Evolutionary conservation across 2,797 vertebrate species (phyloP).

Genomic region (Schizothorax lantsangensis): DNA sequence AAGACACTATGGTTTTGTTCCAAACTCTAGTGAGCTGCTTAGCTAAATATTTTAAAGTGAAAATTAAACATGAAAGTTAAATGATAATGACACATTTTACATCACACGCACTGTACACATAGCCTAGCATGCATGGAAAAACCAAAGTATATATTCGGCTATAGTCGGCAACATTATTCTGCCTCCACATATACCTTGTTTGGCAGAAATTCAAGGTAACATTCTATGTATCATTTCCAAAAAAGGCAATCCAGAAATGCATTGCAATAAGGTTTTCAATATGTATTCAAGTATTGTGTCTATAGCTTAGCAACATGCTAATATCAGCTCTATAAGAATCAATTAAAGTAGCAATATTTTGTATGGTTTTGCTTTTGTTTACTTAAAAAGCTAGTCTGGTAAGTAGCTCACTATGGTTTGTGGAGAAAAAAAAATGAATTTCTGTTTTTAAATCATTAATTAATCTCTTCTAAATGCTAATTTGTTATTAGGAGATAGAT

Average conservation of each 20-base stretch:
- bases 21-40: background rate
- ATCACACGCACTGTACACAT: no score
- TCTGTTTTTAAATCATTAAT: background rate
- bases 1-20: background rate
- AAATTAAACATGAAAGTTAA: background rate
- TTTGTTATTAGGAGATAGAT: background rate
- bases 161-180: background rate
- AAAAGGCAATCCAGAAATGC: background rate
- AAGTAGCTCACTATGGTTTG: conserved; percentile 17
- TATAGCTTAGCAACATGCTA: background rate
- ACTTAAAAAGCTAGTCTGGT: background rate
- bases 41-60: background rate
- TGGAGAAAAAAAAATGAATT: background rate
- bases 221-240: background rate
- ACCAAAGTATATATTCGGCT: background rate
- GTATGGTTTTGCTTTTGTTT: background rate
- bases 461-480: background rate
- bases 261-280: background rate
- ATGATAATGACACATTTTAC: no score
- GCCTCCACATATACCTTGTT: background rate
- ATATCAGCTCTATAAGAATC: background rate
- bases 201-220: background rate
- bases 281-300: background rate
- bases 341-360: background rate
- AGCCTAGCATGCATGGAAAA: no score